Base-by-base conservation (phyloP, 2,113 vertebrate species). In the Drymodes brunneopygia region DNA sequence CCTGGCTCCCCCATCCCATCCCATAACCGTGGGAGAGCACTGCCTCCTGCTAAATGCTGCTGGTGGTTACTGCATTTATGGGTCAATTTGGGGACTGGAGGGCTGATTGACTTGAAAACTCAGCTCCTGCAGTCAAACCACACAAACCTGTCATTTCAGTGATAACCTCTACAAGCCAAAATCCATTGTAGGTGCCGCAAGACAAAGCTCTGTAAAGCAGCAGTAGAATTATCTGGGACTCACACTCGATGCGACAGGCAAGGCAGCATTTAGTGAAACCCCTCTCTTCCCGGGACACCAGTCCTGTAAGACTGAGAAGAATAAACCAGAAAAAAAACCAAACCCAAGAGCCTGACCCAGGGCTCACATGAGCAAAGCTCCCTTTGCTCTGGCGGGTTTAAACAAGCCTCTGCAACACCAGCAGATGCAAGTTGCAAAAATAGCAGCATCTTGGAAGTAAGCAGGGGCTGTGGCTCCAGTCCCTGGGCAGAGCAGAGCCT, bases 161-260 rank as follows among this genome's bases (percentile, higher is more conserved):
- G 47, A 69, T 27, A 75, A 77, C 28, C 29, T 38, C 72, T 22
- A 42, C 29, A 31, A 65, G 80, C n/a, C 60, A 66, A 86, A 84
- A 70, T 24, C 56, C 48, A 31, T 57, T 0, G 0, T 7, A n/a
- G 54, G 54, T 0, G 0, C 61, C 0, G 1, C 1, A 3, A 21
- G 31, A 67, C 73, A 56, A 60, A 89, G 44, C 61, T 61, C 73
- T 48, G 31, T n/a, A 28, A 60, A 67, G 75, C 31, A 80, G 58
- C 75, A 58, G 12, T 18, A 35, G 83, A 70, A 38, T 65, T 24
- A 74, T 40, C 5, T n/a, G 75, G 72, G 87, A 69, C 25, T 65
- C 24, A 0, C 22, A 2, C 35, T 42, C 1, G 0, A 54, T 25
- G 21, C 0, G 2, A 50, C 48, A 80, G 45, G 38, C 2, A 1